These are phyloP conservation scores for Pycnomerus fuliginosus DNA, from an alignment of 2,888 invertebrate species.

Conservation along the genomic window DNA sequence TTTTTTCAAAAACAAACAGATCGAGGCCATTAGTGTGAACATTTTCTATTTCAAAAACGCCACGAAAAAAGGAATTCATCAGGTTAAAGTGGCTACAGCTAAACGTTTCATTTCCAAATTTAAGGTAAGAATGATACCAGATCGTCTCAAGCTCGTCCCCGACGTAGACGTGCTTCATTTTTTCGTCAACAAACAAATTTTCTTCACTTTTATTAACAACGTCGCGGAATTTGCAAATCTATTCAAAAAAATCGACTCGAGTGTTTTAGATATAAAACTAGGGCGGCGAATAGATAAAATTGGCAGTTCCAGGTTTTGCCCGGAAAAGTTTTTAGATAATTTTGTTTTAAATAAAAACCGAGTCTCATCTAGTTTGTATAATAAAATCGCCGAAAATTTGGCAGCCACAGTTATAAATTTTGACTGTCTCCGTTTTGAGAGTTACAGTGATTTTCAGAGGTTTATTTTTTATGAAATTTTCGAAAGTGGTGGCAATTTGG, in stretches of 20 bases:
- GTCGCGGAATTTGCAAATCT: conserved; percentile 8
- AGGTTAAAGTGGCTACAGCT: conserved; percentile 52
- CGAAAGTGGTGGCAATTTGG: conserved; percentile 33
- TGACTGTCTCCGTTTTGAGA: conserved; percentile 30
- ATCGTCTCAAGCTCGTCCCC: conserved; percentile 54
- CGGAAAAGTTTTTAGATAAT: conserved; percentile 23
- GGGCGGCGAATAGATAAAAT: conserved; percentile 58
- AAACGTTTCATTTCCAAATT: conserved; percentile 62
- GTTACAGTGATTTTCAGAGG: conserved; percentile 37
- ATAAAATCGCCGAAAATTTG: conserved; percentile 18
- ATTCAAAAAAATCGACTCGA: conserved; percentile 6
- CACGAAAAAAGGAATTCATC: conserved; percentile 34
- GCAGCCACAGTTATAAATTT: conserved; percentile 30
- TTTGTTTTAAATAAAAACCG: conserved; percentile 6
- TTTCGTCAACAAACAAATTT: conserved; percentile 12
- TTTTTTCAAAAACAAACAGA: conserved; percentile 68
- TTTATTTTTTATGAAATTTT: conserved; percentile 31
- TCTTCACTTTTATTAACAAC: conserved; percentile 11
- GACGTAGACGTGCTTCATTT: conserved; percentile 45
- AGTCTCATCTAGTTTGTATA: conserved; percentile 24
- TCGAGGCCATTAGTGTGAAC: conserved; percentile 67
- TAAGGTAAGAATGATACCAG: conserved; percentile 56
- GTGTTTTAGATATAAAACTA: conserved; percentile 47
- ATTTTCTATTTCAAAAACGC: conserved; percentile 59
- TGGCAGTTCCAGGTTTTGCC: conserved; percentile 62